Conservation (phyloP, 2,797 vertebrate genomes). For the Alcedo quadribrachys region DNA sequence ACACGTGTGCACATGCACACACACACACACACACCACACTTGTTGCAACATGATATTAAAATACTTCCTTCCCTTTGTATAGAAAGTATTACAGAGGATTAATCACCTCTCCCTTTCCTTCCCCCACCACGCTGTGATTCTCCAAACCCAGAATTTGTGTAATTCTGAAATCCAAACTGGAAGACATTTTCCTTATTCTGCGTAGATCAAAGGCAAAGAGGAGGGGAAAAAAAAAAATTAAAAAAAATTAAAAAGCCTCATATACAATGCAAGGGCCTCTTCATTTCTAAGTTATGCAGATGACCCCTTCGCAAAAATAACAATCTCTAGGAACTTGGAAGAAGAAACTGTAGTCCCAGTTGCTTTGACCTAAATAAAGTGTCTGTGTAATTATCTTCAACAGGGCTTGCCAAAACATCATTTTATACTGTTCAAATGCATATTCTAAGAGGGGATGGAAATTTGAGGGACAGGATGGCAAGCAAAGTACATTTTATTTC, state of each 20-base stretch:
- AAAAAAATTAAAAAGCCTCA: not conserved
- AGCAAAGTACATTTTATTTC: slow-evolving; percentile 48
- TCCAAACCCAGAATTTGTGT: not conserved
- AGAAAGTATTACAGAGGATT: slow-evolving; percentile 7
- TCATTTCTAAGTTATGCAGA: slow-evolving; percentile 50
- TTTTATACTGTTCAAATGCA: slow-evolving; percentile 70
- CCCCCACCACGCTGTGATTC: not conserved
- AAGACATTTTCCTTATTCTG: not conserved
- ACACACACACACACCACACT: not conserved
- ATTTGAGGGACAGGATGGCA: slow-evolving; percentile 43
- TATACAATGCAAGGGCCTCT: slow-evolving; percentile 13
- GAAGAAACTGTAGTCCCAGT: slow-evolving; percentile 43
- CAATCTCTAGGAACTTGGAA: slow-evolving; percentile 52
- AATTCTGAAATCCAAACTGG: slow-evolving; percentile 26
- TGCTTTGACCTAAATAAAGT: slow-evolving; percentile 64
- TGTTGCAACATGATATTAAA: not conserved
- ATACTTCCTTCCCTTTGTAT: not conserved
- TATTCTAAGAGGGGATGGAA: slow-evolving; percentile 53
- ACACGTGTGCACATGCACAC: not conserved
- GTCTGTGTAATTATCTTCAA: slow-evolving; percentile 55
- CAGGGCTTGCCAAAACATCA: slow-evolving; percentile 64
- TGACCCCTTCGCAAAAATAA: slow-evolving; percentile 46
- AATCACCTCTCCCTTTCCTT: slow-evolving; percentile 3
- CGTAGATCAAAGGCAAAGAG: slow-evolving; percentile 47
- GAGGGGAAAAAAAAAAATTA: not conserved